phyloP scores from a whole-genome alignment of 2,113 vertebrate species.

The Australoheros scitulus region DNA sequence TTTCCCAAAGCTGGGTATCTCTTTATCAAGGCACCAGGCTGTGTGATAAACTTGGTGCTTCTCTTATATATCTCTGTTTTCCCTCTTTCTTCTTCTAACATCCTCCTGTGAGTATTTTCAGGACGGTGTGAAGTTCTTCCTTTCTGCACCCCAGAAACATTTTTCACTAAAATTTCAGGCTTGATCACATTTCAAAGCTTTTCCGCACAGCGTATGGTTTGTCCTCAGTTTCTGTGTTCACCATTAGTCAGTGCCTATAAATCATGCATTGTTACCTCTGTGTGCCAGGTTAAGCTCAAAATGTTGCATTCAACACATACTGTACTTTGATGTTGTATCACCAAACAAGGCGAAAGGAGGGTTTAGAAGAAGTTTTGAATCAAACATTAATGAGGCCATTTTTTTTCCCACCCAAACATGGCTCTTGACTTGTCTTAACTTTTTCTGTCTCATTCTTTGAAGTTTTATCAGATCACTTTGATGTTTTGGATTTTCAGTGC shows the following conservation, averaged over 20 bases:
- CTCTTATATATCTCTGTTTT: slow-evolving; percentile 35
- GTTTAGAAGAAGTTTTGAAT: background rate
- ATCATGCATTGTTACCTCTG: slow-evolving; percentile 4
- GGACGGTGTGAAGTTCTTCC: slow-evolving; percentile 15
- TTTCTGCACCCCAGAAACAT: background rate
- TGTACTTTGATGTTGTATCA: slow-evolving; percentile 24
- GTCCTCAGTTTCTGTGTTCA: background rate
- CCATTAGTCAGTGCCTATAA: background rate
- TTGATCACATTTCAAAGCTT: background rate
- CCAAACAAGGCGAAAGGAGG: slow-evolving; percentile 5
- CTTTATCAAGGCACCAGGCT: slow-evolving; percentile 70
- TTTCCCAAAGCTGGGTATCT: slow-evolving; percentile 67
- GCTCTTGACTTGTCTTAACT: slow-evolving; percentile 11
- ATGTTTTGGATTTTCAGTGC: slow-evolving; percentile 25
- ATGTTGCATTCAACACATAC: background rate
- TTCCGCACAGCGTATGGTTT: background rate
- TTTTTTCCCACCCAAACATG: background rate
- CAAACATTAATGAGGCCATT: slow-evolving; percentile 5
- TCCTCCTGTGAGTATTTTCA: slow-evolving; percentile 23
- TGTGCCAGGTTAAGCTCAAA: slow-evolving; percentile 10
- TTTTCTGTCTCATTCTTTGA: slow-evolving; percentile 36
- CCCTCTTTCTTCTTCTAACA: slow-evolving; percentile 1
- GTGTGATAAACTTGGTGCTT: slow-evolving; percentile 66
- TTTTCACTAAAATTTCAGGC: background rate
- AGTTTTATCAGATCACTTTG: slow-evolving; percentile 43